Evolutionary conservation across 2,113 vertebrate species (phyloP), one percentile per base, ranked within the genome.

Genomic region (Muntiacus muntjak): DNA sequence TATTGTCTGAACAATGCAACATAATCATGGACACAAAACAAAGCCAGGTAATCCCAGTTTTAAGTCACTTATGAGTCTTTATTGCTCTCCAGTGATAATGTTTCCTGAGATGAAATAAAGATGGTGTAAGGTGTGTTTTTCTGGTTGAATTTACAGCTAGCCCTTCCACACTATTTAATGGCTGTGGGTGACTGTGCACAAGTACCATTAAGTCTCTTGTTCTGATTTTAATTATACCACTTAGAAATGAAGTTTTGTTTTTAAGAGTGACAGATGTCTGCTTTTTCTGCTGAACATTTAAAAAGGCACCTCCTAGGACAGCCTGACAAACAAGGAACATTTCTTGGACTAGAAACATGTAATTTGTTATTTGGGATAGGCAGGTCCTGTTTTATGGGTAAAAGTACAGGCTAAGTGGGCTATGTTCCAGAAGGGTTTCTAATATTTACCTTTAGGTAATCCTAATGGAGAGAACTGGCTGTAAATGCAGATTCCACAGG

Each of bases 121-220:
- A 82, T 94, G 74, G 33, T 78, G 84, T 96, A 67, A 97, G 87
- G 25, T 76, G 26, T 0, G 0, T 94, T 98, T 98, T 97, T 94
- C 91, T 92, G 78, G 67, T 43, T 97, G 95, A 95, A 97, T 96
- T 97, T 97, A 97, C n/a, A 97, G 45, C 43, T 81, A 95, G 88
- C 57, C 33, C 36, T 57, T 96, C 50, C 43, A 92, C 54, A 50
- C 0, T 26, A 87, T 97, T 26, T 92, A 87, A 93, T 93, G 50
- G 87, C 26, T 98, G 95, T 87, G 87, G 97, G 55, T 97, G 62
- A 97, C 93, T 95, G 30, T 92, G 60, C 87, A 97, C 28, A 97
- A 93, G 97, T 90, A 92, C 21, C 93, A 2, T 2, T 62, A 97
- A 86, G 21, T 81, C 57, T 97, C 97, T 97, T 96, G 93, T 91